Evolutionary conservation across 2,113 vertebrate species (phyloP).

Genomic region (Ramphastos sulfuratus): DNA sequence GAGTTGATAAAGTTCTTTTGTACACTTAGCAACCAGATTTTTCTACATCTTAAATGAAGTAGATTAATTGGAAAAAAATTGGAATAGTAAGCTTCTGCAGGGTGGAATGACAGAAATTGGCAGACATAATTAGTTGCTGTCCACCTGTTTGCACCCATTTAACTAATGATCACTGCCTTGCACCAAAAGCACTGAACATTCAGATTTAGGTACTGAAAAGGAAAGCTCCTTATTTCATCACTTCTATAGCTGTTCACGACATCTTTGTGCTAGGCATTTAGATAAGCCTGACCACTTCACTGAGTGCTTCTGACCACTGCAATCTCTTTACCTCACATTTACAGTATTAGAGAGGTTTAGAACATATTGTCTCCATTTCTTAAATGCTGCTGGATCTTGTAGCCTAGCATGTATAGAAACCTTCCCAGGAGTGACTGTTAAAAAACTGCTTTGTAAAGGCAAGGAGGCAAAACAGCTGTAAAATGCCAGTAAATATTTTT

Average conservation of each 20-base stretch:
- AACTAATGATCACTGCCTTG: background rate
- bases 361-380: background rate
- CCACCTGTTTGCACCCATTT: background rate
- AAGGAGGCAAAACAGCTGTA: accelerated
- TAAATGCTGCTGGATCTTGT: background rate
- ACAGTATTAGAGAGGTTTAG: background rate
- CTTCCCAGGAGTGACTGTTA: background rate
- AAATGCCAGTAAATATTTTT: background rate
- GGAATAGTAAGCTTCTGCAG: background rate
- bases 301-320: background rate
- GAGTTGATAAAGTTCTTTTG: background rate
- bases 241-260: background rate
- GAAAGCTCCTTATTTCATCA: background rate
- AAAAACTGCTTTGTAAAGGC: background rate
- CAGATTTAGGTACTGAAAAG: background rate
- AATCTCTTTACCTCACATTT: background rate
- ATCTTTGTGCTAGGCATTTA: background rate
- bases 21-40: background rate
- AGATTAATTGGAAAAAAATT: background rate
- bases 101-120: background rate
- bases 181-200: background rate
- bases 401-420: accelerated
- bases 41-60: background rate
- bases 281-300: background rate
- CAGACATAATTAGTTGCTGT: background rate